phyloP scores from a whole-genome alignment of 2,888 invertebrate genomes.

The Patella depressa region DNA sequence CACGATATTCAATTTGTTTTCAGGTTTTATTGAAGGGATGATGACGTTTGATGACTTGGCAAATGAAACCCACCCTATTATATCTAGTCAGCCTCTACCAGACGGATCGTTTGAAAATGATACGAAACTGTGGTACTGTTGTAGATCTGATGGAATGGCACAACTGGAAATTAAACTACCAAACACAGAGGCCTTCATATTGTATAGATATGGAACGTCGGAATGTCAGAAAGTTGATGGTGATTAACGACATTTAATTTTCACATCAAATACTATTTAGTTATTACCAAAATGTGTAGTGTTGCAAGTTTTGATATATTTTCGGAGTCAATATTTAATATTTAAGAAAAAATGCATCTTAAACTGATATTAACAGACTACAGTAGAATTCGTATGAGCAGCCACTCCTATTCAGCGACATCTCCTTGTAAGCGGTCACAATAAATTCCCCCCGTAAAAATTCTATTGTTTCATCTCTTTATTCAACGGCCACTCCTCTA shows the following conservation, averaged over 20 bases:
- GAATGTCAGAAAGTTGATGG: slow-evolving; percentile 1
- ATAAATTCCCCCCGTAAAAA: no score
- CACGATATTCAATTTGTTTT: not conserved
- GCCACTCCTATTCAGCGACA: no score
- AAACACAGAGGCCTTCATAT: not conserved
- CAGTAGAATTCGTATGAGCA: no score
- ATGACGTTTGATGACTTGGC: not conserved
- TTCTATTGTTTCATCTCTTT: no score
- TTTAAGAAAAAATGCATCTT: no score
- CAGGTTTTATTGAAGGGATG: not conserved
- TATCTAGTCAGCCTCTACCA: not conserved
- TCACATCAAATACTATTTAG: no score
- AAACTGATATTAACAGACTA: no score
- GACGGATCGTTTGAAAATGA: not conserved
- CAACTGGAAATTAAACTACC: not conserved
- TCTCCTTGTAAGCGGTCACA: no score
- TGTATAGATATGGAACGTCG: not conserved
- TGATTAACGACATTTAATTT: not conserved
- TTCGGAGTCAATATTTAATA: no score
- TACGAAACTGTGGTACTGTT: slow-evolving; percentile 1
- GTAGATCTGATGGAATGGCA: not conserved
- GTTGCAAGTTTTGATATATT: no score
- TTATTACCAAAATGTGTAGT: no score
- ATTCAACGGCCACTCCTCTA: no score
- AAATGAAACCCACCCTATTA: not conserved